Percentiles rank a stretch among this genome's conserved stretches.
Conservation (phyloP, 2,113 vertebrate species). For the Gambusia holbrooki region DNA sequence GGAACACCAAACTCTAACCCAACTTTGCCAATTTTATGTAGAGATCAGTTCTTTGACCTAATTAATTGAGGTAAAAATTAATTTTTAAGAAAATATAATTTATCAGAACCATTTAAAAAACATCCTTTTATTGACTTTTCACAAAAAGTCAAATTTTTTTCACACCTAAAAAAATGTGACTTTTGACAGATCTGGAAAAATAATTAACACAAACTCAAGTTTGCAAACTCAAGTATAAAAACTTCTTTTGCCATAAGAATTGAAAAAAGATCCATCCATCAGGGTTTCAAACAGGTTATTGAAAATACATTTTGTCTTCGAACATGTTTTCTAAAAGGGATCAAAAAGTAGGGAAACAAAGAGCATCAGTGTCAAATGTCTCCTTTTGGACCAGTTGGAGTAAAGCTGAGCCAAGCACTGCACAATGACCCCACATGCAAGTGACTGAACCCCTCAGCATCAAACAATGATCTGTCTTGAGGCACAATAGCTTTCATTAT, state of each 20-base stretch:
- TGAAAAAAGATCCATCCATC: too few species aligned
- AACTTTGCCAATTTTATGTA: background rate
- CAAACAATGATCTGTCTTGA: conserved; percentile 61
- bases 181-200: background rate
- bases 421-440: conserved; percentile 59
- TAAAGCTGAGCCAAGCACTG: conserved; percentile 56
- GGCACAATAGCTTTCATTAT: conserved; percentile 61
- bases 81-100: background rate
- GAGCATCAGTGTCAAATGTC: conserved; percentile 10
- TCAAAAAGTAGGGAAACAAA: background rate
- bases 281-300: background rate
- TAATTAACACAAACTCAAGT: background rate
- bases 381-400: conserved; percentile 21
- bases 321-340: background rate
- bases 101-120: background rate
- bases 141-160: background rate
- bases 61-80: background rate
- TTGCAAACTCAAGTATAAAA: background rate
- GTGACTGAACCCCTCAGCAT: conserved; percentile 35
- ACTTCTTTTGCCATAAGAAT: too few species aligned
- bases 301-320: background rate
- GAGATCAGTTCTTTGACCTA: background rate
- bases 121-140: background rate
- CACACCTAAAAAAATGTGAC: background rate
- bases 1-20: background rate